A percentile compares a stretch with the other conserved stretches of the same genome.
These are phyloP conservation scores for Bhutanitis thaidina DNA, from an alignment of 2,888 invertebrate species.

Conservation along the genomic window DNA sequence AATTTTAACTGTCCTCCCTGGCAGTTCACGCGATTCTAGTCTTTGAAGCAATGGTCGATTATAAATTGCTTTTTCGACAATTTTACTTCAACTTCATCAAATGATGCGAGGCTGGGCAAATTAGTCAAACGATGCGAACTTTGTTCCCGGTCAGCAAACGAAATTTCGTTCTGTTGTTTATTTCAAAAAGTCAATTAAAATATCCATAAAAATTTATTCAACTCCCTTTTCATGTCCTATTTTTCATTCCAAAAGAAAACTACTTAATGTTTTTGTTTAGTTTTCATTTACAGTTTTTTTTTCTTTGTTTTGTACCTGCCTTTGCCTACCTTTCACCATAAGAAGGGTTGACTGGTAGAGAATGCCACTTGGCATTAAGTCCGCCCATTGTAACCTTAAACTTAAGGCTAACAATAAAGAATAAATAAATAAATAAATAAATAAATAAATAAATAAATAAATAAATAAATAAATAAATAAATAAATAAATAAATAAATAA, in stretches of 20 bases:
- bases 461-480: no score
- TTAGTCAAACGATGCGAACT: conserved; percentile 22
- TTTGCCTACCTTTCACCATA: no score
- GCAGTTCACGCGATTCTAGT: conserved; percentile 50
- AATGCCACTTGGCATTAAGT: no score
- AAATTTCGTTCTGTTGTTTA: conserved; percentile 15
- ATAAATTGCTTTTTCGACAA: conserved; percentile 69
- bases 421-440: no score
- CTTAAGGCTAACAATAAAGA: no score
- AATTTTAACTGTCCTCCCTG: conserved; percentile 68
- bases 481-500: no score
- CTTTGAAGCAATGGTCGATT: conserved; percentile 65
- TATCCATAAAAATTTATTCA: conserved; percentile 16
- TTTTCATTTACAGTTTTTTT: no score
- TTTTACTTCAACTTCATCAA: conserved; percentile 38
- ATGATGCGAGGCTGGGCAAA: conserved; percentile 29
- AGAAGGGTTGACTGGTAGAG: no score
- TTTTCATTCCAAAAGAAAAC: conserved; percentile 9
- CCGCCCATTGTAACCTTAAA: no score
- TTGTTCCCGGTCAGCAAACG: conserved; percentile 21
- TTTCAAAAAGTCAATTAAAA: conserved; percentile 18
- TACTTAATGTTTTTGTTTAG: no score
- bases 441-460: no score
- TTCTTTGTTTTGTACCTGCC: no score
- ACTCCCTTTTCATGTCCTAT: neutral